Percentiles rank a stretch among this genome's conserved stretches.
Evolutionary conservation across 2,888 invertebrate species (phyloP).

Genomic region (Erebia palarica): DNA sequence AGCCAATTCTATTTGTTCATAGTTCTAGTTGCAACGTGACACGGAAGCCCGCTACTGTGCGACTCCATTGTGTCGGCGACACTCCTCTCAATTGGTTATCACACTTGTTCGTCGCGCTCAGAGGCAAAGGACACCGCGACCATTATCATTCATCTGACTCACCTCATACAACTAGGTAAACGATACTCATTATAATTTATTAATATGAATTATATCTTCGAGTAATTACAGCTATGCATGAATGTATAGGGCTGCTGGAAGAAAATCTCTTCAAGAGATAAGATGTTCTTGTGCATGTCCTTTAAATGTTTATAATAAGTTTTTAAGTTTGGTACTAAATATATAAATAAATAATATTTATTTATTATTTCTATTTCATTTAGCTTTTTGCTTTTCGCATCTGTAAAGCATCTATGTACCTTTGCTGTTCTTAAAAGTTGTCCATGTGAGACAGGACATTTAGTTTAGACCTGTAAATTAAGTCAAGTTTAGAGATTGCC

Average conservation of each 20-base stretch:
- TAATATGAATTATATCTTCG: too few relatives aligned
- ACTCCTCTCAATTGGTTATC: slow-evolving; percentile 65
- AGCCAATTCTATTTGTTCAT: slow-evolving; percentile 31
- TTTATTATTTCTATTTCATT: too few relatives aligned
- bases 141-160: slow-evolving; percentile 60
- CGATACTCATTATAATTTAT: too few relatives aligned
- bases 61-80: slow-evolving; percentile 61
- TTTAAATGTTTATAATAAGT: too few relatives aligned
- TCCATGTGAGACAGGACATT: not conserved
- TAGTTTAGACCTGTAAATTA: too few relatives aligned
- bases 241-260: too few relatives aligned
- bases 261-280: too few relatives aligned
- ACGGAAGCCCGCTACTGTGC: slow-evolving; percentile 80
- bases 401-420: not conserved
- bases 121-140: slow-evolving; percentile 62
- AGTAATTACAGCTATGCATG: too few relatives aligned
- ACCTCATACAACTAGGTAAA: not conserved
- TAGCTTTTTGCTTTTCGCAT: not conserved
- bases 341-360: too few relatives aligned
- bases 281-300: too few relatives aligned
- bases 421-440: not conserved
- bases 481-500: too few relatives aligned
- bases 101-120: slow-evolving; percentile 67
- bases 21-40: slow-evolving; percentile 48
- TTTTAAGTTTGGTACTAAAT: too few relatives aligned